Conservation (phyloP, 1,140 invertebrate species). For the Drosophila mojavensis region DNA sequence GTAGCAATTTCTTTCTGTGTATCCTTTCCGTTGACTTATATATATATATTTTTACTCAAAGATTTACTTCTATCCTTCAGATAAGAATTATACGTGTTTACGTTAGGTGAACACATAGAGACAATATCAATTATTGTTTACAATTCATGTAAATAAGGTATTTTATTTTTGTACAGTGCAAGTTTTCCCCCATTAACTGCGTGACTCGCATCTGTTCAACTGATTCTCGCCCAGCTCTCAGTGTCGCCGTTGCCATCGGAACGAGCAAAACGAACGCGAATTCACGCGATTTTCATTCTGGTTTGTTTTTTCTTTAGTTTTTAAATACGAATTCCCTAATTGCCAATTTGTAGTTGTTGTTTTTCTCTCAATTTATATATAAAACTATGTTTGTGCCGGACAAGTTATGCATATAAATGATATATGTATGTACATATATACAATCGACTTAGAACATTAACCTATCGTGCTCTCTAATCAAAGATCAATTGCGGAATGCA, state of each 20-base stretch:
- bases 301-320: conserved; percentile 20
- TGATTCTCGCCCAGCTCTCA: conserved; percentile 16
- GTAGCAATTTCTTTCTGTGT: no score
- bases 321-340: conserved; percentile 23
- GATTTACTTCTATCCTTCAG: background rate
- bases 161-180: conserved; percentile 16
- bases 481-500: background rate
- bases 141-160: background rate
- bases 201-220: conserved; percentile 16
- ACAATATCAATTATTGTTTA: background rate
- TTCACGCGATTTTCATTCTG: conserved; percentile 8
- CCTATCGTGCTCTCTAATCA: no score
- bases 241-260: conserved; percentile 23
- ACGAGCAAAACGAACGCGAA: conserved; percentile 18
- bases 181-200: background rate
- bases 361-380: background rate
- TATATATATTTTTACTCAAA: no score
- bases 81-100: background rate
- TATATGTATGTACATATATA: background rate
- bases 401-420: conserved; percentile 1
- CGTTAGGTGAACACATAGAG: background rate
- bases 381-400: background rate
- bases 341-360: conserved; percentile 3
- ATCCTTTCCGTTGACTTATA: no score
- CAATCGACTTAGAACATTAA: background rate